A percentile compares a stretch with the other conserved stretches of the same genome.
phyloP scores from a whole-genome alignment of 1,140 invertebrate genomes.

The Atta texana region DNA sequence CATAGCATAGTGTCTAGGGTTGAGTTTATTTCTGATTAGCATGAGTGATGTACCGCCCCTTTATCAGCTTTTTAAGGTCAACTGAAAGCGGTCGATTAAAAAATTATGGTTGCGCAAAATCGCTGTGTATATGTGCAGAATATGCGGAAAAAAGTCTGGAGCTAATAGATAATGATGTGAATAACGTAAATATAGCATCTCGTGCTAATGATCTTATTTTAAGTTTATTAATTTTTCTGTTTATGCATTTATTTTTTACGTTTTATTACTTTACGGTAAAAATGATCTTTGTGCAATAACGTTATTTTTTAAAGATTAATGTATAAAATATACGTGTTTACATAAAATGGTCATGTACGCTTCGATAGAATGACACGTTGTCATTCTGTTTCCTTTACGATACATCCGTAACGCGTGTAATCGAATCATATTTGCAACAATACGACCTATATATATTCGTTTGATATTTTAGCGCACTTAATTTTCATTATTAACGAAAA shows the following conservation, averaged over 20 bases:
- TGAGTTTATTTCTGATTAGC: slow-evolving; percentile 68
- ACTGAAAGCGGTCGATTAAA: slow-evolving; percentile 62
- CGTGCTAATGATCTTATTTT: slow-evolving; percentile 25
- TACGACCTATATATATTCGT: slow-evolving; percentile 8
- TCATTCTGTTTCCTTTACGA: slow-evolving; percentile 73
- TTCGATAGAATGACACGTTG: slow-evolving; percentile 44
- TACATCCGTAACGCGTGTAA: slow-evolving; percentile 77
- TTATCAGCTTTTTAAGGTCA: slow-evolving; percentile 65
- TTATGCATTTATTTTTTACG: slow-evolving; percentile 7
- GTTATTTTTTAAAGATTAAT: background rate
- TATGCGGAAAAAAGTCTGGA: slow-evolving; percentile 13
- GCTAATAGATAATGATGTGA: slow-evolving; percentile 4
- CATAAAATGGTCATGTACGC: background rate
- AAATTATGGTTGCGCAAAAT: slow-evolving; percentile 55
- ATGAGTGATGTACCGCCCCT: slow-evolving; percentile 27
- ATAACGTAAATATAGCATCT: background rate
- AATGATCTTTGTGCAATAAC: background rate
- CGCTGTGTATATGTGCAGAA: background rate
- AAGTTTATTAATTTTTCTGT: slow-evolving; percentile 5
- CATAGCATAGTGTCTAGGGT: slow-evolving; percentile 37
- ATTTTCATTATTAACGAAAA: slow-evolving; percentile 10
- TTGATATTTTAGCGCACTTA: background rate
- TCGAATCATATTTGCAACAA: slow-evolving; percentile 50
- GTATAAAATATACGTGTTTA: background rate
- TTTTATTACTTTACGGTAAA: background rate